Percentiles rank a stretch among this genome's conserved stretches.
Evolutionary conservation across 1,140 invertebrate species (phyloP).

Genomic region (Drosophila eugracilis): DNA sequence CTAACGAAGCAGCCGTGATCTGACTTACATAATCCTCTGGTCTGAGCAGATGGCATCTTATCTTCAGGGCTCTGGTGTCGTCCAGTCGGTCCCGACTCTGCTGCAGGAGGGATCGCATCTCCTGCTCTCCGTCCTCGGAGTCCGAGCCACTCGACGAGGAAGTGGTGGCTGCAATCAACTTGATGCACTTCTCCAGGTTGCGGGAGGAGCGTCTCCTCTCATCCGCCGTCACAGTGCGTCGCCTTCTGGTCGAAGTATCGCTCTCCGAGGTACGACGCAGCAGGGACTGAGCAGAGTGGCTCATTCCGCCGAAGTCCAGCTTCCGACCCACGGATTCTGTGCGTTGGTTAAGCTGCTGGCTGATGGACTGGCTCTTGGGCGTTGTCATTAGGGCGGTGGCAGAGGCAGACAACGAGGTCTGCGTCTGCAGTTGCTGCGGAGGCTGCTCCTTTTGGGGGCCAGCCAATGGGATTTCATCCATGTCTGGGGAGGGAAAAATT

Average conservation of each 20-base stretch:
- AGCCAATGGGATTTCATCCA: conserved; percentile 46
- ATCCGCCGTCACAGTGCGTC: conserved; percentile 73
- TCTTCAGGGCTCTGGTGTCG: conserved; percentile 79
- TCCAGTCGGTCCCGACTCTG: conserved; percentile 78
- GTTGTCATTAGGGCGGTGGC: conserved; percentile 72
- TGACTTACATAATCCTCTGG: conserved; percentile 84
- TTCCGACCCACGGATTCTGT: conserved; percentile 75
- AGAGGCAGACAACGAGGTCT: conserved; percentile 67
- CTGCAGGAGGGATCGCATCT: conserved; percentile 76
- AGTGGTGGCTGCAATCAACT: conserved; percentile 65
- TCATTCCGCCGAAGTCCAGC: conserved; percentile 81
- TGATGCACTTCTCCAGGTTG: conserved; percentile 80
- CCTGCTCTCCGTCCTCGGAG: conserved; percentile 79
- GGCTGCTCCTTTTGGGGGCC: conserved; percentile 32
- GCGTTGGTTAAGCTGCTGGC: conserved; percentile 16
- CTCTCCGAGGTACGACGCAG: conserved; percentile 80
- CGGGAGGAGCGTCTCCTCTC: conserved; percentile 77
- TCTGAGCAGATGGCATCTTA: conserved; percentile 79
- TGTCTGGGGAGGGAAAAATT: conserved; percentile 37
- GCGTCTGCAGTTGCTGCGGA: conserved; percentile 30
- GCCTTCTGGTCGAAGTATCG: conserved; percentile 77
- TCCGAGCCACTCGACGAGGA: conserved; percentile 75
- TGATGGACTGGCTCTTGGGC: conserved; percentile 46
- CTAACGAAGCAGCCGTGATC: not conserved
- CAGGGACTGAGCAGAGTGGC: conserved; percentile 74